These are phyloP conservation scores for Emberiza fucata DNA, from an alignment of 2,113 vertebrate species.

Conservation along the genomic window DNA sequence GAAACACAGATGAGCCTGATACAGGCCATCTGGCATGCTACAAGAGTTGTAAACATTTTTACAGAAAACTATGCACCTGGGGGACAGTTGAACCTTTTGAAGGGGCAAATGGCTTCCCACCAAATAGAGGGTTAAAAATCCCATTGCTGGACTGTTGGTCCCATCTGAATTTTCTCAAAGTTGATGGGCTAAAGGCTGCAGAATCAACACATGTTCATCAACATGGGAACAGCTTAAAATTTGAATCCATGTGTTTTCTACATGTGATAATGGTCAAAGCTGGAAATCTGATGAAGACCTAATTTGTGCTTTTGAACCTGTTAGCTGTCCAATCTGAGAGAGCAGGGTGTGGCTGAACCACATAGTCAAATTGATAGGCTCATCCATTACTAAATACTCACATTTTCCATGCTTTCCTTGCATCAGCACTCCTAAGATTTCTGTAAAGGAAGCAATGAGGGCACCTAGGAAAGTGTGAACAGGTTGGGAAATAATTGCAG, in stretches of 20 bases:
- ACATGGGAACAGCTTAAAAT: not conserved
- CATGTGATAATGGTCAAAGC: not conserved
- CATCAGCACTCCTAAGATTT: not conserved
- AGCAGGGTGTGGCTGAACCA: not conserved
- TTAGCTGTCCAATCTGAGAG: not conserved
- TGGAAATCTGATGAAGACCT: not conserved
- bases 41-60: not conserved
- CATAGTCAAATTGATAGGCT: not conserved
- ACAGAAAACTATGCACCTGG: not conserved
- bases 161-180: not conserved
- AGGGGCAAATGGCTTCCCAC: not conserved
- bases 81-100: not conserved
- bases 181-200: not conserved
- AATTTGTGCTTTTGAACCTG: not conserved
- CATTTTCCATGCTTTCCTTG: not conserved
- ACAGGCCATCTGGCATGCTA: not conserved
- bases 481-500: not conserved
- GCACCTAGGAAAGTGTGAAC: not conserved
- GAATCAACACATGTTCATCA: not conserved
- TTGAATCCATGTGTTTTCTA: not conserved
- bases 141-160: not conserved
- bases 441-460: not conserved
- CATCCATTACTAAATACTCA: not conserved
- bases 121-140: not conserved
- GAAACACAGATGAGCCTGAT: conserved; percentile 6